Base-by-base conservation (phyloP, 2,797 vertebrate species). In the Chaetodon trifasciatus region DNA sequence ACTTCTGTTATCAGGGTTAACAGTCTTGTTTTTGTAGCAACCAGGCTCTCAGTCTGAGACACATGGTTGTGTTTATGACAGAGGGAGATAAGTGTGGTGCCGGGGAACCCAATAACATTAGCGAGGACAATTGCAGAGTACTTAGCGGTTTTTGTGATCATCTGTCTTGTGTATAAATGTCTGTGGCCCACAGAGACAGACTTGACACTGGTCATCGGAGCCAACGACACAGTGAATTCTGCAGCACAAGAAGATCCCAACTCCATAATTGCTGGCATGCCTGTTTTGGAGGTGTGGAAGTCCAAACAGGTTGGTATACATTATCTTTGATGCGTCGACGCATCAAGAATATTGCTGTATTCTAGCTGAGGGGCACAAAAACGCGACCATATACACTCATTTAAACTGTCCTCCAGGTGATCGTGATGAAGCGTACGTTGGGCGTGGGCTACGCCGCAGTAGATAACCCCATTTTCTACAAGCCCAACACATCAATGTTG, bases 381-480 rank as follows among this genome's bases (percentile, higher is more conserved):
- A 74, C 49, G 6, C 82, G 44, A 79, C 4, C 0, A 9, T 13
- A 9, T 6, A 1, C 16, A 13, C 21, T 32, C 16, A 4, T 23
- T 50, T 16, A 4, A 67, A 28, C 35, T 53, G 46, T 17, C 5
- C 46, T 64, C 21, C 79, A 96, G 96, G 96, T 96, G 70, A 95
- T 96, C 0, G 95, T 97, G 88, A 97, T 96, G 95, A 97, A 96
- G 88, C 91, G 96, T 19, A 96, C 96, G 0, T 79, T 96, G 42
- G 96, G 96, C 0, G 95, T 96, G 40, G 96, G 96, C 53, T 96
- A 96, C 6, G 96, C 96, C 17, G 96, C 96, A 1, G 96, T 97
- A 1, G 95, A 96, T 81, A 97, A 96, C 79, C 95, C 95, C 24
- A 96, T 96, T 74, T 96, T 96, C 88, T 95, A 96, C 89, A 96